phyloP scores from a whole-genome alignment of 1,140 invertebrate genomes.

The Lepidostoma basale region DNA sequence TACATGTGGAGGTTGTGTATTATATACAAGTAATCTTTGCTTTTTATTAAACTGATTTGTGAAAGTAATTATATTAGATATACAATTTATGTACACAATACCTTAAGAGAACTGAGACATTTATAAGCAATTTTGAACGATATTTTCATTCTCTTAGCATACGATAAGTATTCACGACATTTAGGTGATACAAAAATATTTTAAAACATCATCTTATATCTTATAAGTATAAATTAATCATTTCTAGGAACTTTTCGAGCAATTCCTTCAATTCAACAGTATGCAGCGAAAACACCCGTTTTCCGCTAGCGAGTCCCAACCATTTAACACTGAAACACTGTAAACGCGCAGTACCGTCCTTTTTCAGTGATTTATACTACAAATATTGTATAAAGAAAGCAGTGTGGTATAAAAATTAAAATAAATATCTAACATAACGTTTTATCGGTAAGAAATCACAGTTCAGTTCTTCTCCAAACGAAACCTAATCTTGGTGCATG shows the following conservation, averaged over 20 bases:
- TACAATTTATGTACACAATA: too few relatives aligned
- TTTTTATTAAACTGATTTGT: too few relatives aligned
- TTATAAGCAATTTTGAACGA: not conserved
- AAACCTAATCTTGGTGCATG: slow-evolving; percentile 19
- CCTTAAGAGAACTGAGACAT: not conserved
- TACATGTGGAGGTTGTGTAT: too few relatives aligned
- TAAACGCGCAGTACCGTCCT: too few relatives aligned
- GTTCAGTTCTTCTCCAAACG: slow-evolving; percentile 20
- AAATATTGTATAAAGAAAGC: too few relatives aligned
- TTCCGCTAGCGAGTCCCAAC: too few relatives aligned
- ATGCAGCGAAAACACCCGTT: not conserved
- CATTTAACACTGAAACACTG: too few relatives aligned
- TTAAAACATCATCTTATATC: slow-evolving; percentile 6
- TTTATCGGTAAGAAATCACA: slow-evolving; percentile 44
- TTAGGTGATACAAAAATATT: slow-evolving; percentile 26
- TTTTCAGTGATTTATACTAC: too few relatives aligned
- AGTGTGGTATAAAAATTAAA: slow-evolving; percentile 37
- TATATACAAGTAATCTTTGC: too few relatives aligned
- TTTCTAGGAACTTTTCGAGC: slow-evolving; percentile 11
- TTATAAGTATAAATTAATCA: not conserved
- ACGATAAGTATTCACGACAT: not conserved
- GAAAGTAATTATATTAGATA: too few relatives aligned
- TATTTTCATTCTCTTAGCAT: not conserved
- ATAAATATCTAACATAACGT: slow-evolving; percentile 42
- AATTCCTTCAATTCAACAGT: not conserved